A percentile compares a stretch with the other conserved stretches of the same genome.
phyloP scores from a whole-genome alignment of 2,113 vertebrate genomes.

The Anthoscopus minutus region DNA sequence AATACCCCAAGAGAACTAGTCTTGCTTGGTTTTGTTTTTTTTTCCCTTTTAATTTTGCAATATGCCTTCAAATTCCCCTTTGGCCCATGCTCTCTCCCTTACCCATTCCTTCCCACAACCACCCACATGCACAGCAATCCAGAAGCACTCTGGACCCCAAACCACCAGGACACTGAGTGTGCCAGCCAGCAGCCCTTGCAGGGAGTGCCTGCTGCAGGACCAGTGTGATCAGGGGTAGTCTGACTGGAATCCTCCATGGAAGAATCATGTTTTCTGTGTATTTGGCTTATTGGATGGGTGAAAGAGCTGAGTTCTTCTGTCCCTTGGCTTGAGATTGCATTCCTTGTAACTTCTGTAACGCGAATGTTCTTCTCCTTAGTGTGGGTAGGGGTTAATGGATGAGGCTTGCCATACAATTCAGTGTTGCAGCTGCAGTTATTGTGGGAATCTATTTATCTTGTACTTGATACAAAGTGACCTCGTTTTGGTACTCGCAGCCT shows the following conservation, averaged over 20 bases:
- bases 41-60: background rate
- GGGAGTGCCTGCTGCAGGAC: background rate
- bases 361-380: rapidly evolving
- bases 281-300: background rate
- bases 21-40: background rate
- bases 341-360: background rate
- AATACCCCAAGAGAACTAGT: background rate
- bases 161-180: rapidly evolving
- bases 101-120: background rate
- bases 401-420: background rate
- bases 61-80: background rate
- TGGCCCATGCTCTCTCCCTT: background rate
- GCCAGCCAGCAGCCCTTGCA: background rate
- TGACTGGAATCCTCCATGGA: background rate
- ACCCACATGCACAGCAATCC: background rate
- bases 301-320: background rate
- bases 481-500: background rate
- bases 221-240: rapidly evolving
- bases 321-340: background rate
- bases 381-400: background rate
- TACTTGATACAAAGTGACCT: background rate
- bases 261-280: background rate
- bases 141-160: background rate
- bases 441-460: background rate
- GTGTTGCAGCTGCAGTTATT: background rate